A percentile compares a stretch with the other conserved stretches of the same genome.
Evolutionary conservation across 1,140 invertebrate species (phyloP).

Genomic region (Sogatella furcifera): DNA sequence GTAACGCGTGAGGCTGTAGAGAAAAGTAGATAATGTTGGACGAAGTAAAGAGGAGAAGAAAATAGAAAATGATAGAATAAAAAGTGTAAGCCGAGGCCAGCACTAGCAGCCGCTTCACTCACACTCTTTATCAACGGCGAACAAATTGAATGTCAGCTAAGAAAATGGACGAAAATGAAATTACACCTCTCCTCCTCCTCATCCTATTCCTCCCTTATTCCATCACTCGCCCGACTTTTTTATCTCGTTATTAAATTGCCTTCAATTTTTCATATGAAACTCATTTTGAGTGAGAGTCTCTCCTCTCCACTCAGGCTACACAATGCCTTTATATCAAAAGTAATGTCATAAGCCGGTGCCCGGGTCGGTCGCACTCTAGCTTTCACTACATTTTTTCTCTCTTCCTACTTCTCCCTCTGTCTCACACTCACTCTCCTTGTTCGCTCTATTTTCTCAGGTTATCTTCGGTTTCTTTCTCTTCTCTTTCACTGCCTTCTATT

Average conservation of each 20-base stretch:
- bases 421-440: no score
- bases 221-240: not conserved
- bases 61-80: not conserved
- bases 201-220: not conserved
- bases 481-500: no score
- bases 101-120: not conserved
- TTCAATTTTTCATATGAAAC: slow-evolving; percentile 4
- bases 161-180: slow-evolving; percentile 8
- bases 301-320: not conserved
- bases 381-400: not conserved
- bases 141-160: slow-evolving; percentile 4
- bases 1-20: no score
- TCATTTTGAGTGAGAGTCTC: not conserved
- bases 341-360: not conserved
- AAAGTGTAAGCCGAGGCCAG: not conserved
- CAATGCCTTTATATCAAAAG: slow-evolving; percentile 2
- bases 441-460: not conserved
- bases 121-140: not conserved
- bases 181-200: slow-evolving; percentile 2
- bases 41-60: not conserved
- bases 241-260: slow-evolving; percentile 2
- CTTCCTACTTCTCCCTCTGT: not conserved
- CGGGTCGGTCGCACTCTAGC: not conserved
- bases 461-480: no score
- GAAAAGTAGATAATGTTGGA: not conserved